Evolutionary conservation across 2,113 vertebrate genomes (phyloP).

Genomic region (Poecile atricapillus): DNA sequence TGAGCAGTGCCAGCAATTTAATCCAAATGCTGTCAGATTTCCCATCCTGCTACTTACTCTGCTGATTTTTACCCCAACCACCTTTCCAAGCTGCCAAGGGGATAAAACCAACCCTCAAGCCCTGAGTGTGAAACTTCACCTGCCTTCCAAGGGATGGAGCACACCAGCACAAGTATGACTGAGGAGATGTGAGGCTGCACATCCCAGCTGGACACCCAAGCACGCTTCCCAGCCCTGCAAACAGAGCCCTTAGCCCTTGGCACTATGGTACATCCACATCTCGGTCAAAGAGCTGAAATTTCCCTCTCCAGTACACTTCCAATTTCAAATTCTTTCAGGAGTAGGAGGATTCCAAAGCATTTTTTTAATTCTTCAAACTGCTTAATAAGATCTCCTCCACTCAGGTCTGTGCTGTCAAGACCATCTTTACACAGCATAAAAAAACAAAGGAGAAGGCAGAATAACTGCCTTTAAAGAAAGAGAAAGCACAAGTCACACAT

Average conservation of each 20-base stretch:
- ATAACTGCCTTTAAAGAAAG: not conserved
- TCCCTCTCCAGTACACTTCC: rapidly evolving
- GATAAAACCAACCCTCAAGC: not conserved
- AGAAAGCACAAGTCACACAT: not conserved
- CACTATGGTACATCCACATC: rapidly evolving
- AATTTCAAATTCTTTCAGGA: not conserved
- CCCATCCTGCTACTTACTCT: not conserved
- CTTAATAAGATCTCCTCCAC: not conserved
- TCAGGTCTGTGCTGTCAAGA: rapidly evolving
- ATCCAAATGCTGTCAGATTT: not conserved
- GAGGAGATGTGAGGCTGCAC: not conserved
- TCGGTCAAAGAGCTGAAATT: rapidly evolving
- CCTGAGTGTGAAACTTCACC: not conserved
- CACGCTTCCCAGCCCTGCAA: not conserved
- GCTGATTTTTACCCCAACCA: not conserved
- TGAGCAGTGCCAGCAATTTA: not conserved
- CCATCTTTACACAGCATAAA: not conserved
- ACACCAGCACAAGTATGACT: not conserved
- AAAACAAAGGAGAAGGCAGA: not conserved
- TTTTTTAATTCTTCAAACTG: not conserved
- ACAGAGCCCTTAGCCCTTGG: rapidly evolving
- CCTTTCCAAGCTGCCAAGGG: not conserved
- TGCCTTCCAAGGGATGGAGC: not conserved
- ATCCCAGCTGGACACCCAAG: rapidly evolving
- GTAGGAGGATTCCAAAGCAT: rapidly evolving